Percentiles rank a stretch among this genome's conserved stretches.
phyloP scores from a whole-genome alignment of 2,113 vertebrate genomes.

The Puma concolor region DNA sequence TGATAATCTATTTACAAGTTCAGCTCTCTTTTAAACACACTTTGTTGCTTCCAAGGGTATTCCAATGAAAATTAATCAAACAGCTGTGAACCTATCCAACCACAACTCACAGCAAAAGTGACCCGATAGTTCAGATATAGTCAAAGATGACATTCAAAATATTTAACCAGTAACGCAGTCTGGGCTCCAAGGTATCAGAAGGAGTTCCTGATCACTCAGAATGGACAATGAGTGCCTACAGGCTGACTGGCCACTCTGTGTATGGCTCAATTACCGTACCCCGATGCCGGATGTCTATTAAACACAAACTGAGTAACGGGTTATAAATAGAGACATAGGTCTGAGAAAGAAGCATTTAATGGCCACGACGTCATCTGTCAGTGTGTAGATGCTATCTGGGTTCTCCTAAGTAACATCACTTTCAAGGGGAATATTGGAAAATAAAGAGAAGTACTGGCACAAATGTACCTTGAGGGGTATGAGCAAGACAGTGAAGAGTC shows the following conservation, averaged over 20 bases:
- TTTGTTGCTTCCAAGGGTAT: neutral
- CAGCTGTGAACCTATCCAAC: neutral
- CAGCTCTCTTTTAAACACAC: neutral
- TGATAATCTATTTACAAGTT: neutral
- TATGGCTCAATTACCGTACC: neutral
- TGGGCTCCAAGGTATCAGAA: neutral
- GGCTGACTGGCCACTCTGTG: neutral
- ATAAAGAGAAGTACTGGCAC: neutral
- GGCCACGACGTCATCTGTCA: neutral
- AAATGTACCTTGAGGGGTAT: neutral
- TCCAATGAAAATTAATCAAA: neutral
- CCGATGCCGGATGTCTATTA: neutral
- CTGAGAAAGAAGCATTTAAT: neutral
- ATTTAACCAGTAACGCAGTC: neutral
- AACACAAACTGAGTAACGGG: neutral
- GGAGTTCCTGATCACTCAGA: neutral
- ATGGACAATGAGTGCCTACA: neutral
- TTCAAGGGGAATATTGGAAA: neutral
- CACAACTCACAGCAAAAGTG: neutral
- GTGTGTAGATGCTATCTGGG: neutral
- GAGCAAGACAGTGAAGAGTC: neutral
- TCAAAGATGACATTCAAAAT: neutral
- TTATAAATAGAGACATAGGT: neutral
- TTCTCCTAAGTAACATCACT: neutral
- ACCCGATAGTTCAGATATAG: neutral